Conservation (phyloP, 1,140 invertebrate genomes). For the Leptinotarsa defecta region DNA sequence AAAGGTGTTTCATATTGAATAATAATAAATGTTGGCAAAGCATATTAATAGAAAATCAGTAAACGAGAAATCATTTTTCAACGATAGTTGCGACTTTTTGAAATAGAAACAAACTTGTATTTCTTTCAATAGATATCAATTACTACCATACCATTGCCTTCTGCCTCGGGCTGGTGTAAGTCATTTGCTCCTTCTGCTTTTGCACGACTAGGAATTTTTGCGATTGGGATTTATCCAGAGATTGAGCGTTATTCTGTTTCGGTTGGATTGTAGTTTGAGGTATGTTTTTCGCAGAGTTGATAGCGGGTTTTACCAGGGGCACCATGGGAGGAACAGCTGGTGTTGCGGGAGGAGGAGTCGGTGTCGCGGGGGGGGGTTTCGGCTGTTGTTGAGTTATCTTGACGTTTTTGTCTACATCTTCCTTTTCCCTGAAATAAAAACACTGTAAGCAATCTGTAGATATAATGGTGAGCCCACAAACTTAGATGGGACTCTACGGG, state of each 20-base stretch:
- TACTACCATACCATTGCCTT: neutral
- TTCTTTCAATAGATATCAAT: no score
- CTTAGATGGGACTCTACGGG: no score
- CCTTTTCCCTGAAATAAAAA: constrained; percentile 31
- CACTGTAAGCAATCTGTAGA: neutral
- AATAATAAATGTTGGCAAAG: no score
- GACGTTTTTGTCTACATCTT: constrained; percentile 50
- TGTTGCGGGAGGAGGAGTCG: neutral
- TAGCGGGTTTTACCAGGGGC: neutral
- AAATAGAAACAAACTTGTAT: no score
- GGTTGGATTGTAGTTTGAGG: neutral
- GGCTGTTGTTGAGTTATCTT: constrained; percentile 1
- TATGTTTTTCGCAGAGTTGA: neutral
- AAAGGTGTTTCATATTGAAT: no score
- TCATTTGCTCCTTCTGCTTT: constrained; percentile 1
- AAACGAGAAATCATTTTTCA: no score
- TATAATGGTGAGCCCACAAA: no score
- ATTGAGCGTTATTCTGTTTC: neutral
- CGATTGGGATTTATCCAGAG: neutral
- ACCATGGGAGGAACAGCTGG: neutral
- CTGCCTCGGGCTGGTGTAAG: neutral
- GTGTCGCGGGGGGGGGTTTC: neutral
- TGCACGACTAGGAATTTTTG: neutral
- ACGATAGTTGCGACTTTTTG: no score
- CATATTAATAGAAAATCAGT: no score